These are phyloP conservation scores for Pantherophis alleghaniensis DNA, from an alignment of 2,797 vertebrate genomes.

Conservation along the genomic window DNA sequence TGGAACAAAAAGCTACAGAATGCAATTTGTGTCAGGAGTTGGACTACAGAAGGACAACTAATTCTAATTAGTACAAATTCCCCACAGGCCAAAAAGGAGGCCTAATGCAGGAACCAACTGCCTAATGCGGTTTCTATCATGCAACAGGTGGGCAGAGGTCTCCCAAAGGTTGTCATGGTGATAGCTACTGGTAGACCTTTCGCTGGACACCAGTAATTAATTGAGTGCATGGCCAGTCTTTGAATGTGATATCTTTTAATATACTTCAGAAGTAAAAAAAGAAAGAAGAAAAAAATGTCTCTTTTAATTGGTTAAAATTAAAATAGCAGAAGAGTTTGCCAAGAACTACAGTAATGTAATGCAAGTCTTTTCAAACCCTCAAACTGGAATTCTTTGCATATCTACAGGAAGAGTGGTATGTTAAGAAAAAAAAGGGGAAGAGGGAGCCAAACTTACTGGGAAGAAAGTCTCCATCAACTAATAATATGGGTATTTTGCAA, in stretches of 20 bases:
- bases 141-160: constrained; percentile 78
- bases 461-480: constrained; percentile 53
- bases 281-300: constrained; percentile 40
- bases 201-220: constrained; percentile 76
- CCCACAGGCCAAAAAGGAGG: constrained; percentile 72
- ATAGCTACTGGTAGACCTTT: constrained; percentile 75
- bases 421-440: background rate
- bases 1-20: constrained; percentile 85
- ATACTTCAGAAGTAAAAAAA: constrained; percentile 63
- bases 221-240: constrained; percentile 64
- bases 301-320: constrained; percentile 75
- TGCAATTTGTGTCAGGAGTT: constrained; percentile 83
- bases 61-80: constrained; percentile 85
- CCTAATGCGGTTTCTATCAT: constrained; percentile 63
- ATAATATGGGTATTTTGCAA: constrained; percentile 55
- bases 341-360: constrained; percentile 50
- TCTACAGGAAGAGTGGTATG: constrained; percentile 42
- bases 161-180: constrained; percentile 65
- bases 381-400: constrained; percentile 54
- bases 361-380: constrained; percentile 44
- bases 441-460: constrained; percentile 21
- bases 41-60: constrained; percentile 83
- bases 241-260: constrained; percentile 72
- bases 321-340: constrained; percentile 62
- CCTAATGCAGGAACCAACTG: constrained; percentile 68